A percentile compares a stretch with the other conserved stretches of the same genome.
Conservation (phyloP, 2,113 vertebrate species). For the Scomber colias region DNA sequence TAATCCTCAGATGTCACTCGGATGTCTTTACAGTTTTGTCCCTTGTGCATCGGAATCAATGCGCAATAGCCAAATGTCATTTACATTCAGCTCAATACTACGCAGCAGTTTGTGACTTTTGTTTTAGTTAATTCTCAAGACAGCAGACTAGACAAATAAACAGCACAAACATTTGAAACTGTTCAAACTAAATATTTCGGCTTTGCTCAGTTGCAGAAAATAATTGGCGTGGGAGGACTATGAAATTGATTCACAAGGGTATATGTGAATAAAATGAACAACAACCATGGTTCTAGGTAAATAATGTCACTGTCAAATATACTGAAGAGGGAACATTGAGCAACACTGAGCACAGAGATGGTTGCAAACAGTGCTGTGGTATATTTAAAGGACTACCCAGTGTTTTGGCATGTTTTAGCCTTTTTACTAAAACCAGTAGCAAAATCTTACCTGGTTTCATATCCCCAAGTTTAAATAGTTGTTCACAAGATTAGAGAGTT, state of each 20-base stretch:
- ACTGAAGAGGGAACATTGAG: conserved; percentile 57
- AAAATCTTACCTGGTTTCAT: too few relatives aligned
- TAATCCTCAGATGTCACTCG: conserved; percentile 62
- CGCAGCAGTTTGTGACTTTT: conserved; percentile 29
- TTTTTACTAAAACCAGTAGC: conserved; percentile 22
- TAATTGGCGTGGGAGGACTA: conserved; percentile 38
- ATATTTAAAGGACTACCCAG: conserved; percentile 17
- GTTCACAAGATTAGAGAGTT: too few relatives aligned
- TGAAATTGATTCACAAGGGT: conserved; percentile 28
- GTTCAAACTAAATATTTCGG: conserved; percentile 40
- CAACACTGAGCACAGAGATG: conserved; percentile 11
- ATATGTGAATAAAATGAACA: conserved; percentile 40
- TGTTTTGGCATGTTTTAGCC: conserved; percentile 46
- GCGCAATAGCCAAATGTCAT: conserved; percentile 29
- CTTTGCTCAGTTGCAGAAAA: conserved; percentile 44
- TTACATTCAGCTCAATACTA: not conserved
- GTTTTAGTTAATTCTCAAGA: conserved; percentile 39
- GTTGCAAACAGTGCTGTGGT: conserved; percentile 2
- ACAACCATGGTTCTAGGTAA: conserved; percentile 46
- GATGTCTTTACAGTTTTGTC: conserved; percentile 41
- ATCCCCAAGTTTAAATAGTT: too few relatives aligned
- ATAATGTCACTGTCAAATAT: conserved; percentile 50
- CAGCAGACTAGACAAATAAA: conserved; percentile 14
- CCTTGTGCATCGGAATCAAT: conserved; percentile 33
- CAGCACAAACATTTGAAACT: conserved; percentile 4